Base-by-base conservation (phyloP, 2,113 vertebrate species). In the Crotalus tigris region DNA sequence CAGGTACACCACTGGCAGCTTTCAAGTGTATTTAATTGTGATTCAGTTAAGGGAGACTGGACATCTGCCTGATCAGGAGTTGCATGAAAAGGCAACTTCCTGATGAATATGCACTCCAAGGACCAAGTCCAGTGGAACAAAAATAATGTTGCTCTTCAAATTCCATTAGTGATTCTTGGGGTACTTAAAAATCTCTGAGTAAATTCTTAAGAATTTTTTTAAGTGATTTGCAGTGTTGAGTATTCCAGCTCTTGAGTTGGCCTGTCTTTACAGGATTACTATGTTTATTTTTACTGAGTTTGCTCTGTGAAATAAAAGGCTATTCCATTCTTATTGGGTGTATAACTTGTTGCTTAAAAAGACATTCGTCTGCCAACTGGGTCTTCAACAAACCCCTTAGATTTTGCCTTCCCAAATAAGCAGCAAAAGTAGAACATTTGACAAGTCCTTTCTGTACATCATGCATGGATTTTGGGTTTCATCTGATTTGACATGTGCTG, bases 101-200 rank as follows among this genome's bases (percentile, higher is more conserved):
- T 54, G 19, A 8, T 54, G 53, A 11, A 6, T 33, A 51, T 81
- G 19, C n/a, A 23, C 51, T 54, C 64, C 64, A 91, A 85, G 53
- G 90, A 39, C 64, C 61, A 53, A 75, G 21, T 55, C 51, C 64
- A 12, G 51, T 33, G 64, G n/a, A 55, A 55, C 90, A 91, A 81
- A 90, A 91, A 91, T 81, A 91, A 91, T 53, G 33, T 81, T 81
- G 64, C 64, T 81, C 90, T 81, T 54, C n/a, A 91, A 69, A 85
- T 91, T 91, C 64, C 90, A 91, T 81, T 81, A 81, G 51, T 54
- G 90, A 44, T 91, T 85, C 51, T 85, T 81, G 64, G 64, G 26
- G 64, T 53, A 91, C 64, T 91, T 81, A 81, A 55, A 81, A 39
- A 81, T 39, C 51, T 81, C 90, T 81, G 59, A 49, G 61, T 54